Evolutionary conservation across 2,888 invertebrate species (phyloP).

Genomic region (Oasisia sp.): DNA sequence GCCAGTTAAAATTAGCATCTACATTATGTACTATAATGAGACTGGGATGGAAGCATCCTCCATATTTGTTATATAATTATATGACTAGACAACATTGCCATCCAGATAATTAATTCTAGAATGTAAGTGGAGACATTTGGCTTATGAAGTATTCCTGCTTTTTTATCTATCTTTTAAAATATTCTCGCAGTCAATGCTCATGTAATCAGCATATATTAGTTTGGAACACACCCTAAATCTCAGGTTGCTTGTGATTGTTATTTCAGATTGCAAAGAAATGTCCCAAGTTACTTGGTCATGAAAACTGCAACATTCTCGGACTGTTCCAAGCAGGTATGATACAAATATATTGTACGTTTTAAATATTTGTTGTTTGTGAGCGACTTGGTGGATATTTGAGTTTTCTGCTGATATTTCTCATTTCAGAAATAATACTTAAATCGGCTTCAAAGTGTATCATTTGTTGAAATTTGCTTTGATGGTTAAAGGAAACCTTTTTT

Average conservation of each 20-base stretch:
- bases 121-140: too few relatives aligned
- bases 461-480: background rate
- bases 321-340: conserved; percentile 69
- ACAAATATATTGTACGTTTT: background rate
- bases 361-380: background rate
- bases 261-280: conserved; percentile 72
- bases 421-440: too few relatives aligned
- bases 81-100: background rate
- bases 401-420: too few relatives aligned
- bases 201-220: background rate
- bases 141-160: too few relatives aligned
- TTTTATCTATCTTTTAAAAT: too few relatives aligned
- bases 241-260: background rate
- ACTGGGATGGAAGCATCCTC: background rate
- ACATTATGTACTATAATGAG: background rate
- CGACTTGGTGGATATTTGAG: too few relatives aligned
- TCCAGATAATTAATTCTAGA: too few relatives aligned
- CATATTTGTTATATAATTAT: background rate
- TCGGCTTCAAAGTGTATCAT: background rate
- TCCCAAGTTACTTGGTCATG: conserved; percentile 66
- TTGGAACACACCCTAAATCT: background rate
- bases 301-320: conserved; percentile 67
- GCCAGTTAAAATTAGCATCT: background rate
- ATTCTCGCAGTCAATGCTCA: too few relatives aligned
- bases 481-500: background rate